Evolutionary conservation across 2,113 vertebrate species (phyloP).

Genomic region (Drymodes brunneopygia): DNA sequence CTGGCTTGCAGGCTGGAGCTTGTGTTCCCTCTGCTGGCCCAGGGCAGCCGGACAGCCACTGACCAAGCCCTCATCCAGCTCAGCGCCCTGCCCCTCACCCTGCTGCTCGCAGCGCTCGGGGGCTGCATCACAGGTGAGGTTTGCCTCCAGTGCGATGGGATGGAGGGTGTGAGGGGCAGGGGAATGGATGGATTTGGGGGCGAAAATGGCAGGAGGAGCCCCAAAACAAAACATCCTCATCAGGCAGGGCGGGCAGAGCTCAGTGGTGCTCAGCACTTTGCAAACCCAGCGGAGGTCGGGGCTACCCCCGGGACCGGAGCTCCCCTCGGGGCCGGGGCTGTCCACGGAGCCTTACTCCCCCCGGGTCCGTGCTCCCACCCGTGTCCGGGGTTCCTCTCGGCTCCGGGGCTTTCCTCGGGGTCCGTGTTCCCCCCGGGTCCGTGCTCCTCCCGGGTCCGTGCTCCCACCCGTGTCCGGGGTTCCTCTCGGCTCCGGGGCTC

Average conservation of each 20-base stretch:
- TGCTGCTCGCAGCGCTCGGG: constrained; percentile 78
- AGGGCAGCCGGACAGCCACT: fast-evolving
- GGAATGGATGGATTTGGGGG: fast-evolving
- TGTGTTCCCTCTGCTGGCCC: constrained; percentile 74
- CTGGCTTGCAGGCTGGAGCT: constrained; percentile 68
- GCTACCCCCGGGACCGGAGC: too few species aligned
- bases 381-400: background rate
- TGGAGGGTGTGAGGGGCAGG: background rate
- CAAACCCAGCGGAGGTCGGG: background rate
- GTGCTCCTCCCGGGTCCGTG: too few species aligned
- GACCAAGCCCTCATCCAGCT: constrained; percentile 76
- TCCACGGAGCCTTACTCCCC: too few species aligned
- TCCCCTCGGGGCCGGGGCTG: background rate
- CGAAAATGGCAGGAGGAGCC: background rate
- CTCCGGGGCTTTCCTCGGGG: background rate
- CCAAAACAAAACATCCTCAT: background rate
- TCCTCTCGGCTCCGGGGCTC: background rate
- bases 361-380: too few species aligned
- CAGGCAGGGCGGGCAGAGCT: background rate
- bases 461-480: too few species aligned
- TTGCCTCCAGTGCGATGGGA: fast-evolving
- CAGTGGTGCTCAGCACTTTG: background rate
- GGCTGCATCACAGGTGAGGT: constrained; percentile 82
- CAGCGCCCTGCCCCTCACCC: constrained; percentile 77
- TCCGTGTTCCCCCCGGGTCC: background rate